These are phyloP conservation scores for Chrysolina oricalcia DNA, from an alignment of 2,888 invertebrate species.

Conservation along the genomic window DNA sequence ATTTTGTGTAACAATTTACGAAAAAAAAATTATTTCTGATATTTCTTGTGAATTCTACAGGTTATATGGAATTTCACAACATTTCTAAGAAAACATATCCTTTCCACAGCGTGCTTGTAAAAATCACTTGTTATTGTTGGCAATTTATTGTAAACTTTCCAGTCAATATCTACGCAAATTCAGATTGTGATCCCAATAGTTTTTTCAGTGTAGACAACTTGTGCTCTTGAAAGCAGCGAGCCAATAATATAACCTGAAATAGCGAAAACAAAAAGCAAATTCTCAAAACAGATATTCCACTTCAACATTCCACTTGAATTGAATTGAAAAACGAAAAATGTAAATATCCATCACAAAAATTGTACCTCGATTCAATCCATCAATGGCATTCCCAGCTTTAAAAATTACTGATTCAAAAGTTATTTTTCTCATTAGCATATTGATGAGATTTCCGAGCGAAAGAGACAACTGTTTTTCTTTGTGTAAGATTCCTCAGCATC, in stretches of 20 bases:
- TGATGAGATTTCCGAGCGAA: slow-evolving; percentile 57
- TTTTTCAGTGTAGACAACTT: too few relatives aligned
- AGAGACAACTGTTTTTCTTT: slow-evolving; percentile 45
- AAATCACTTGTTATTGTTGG: too few relatives aligned
- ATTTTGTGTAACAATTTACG: too few relatives aligned
- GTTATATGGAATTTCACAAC: too few relatives aligned
- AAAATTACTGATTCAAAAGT: slow-evolving; percentile 55
- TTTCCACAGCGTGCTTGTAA: too few relatives aligned
- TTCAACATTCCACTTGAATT: not conserved
- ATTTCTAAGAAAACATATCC: too few relatives aligned
- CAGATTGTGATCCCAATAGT: too few relatives aligned
- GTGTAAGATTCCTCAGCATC: slow-evolving; percentile 56
- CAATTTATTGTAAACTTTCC: too few relatives aligned
- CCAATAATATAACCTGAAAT: not conserved
- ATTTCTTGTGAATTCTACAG: too few relatives aligned
- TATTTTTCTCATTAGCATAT: slow-evolving; percentile 62
- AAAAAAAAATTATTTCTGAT: too few relatives aligned
- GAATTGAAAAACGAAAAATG: not conserved
- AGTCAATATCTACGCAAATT: too few relatives aligned
- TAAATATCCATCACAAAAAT: not conserved
- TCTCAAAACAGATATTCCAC: not conserved
- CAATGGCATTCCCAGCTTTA: not conserved
- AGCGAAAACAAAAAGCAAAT: not conserved
- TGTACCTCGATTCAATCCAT: not conserved
- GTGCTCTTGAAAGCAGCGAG: too few relatives aligned